Evolutionary conservation across 2,113 vertebrate species (phyloP), one percentile per base, ranked within the genome.

Genomic region (Sisor rabdophorus): DNA sequence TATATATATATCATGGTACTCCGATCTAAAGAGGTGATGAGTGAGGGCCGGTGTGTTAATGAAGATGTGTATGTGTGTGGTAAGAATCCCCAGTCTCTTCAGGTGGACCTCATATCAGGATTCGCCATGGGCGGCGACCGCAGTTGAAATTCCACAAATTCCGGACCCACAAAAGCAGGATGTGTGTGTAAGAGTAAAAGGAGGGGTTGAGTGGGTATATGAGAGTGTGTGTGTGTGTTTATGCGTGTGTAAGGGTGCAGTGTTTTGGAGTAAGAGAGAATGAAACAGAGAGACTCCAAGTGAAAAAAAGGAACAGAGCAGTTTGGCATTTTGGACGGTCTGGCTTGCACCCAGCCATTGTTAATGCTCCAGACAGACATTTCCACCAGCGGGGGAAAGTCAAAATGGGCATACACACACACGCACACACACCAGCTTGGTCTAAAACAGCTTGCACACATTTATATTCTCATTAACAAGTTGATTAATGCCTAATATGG

Each of bases 91-190:
- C 44, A 28, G 56, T 60, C 48, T 74, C 68, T 76, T 56, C 64
- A 68, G 40, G 84, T 74, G 77, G 79, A 87, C 81, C 88, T 86
- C 83, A 84, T 82, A 64, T 71, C 58, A 70, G 48, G 69, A 61
- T 22, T 53, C 56, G 59, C 2, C 5, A 68, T 30, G 72, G 63
- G 28, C 56, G 60, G 55, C 28, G 48, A 81, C 77, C 82, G 70
- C 75, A 80, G 84, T 81, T 84, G 79, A 84, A 85, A 92, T 91
- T 90, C 87, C 84, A 86, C 58, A 78, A 76, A 92, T 92, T 91
- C 91, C 89, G 84, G 82, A 81, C 81, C 80, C 85, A 92, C 91
- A 92, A 92, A 91, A 89, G 87, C 89, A 91, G 90, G 91, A 92
- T 91, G 90, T 90, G 90, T 91, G 90, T 90, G 89, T 91, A 87